phyloP scores from a whole-genome alignment of 2,888 invertebrate genomes.

The Agrilus biguttatus region DNA sequence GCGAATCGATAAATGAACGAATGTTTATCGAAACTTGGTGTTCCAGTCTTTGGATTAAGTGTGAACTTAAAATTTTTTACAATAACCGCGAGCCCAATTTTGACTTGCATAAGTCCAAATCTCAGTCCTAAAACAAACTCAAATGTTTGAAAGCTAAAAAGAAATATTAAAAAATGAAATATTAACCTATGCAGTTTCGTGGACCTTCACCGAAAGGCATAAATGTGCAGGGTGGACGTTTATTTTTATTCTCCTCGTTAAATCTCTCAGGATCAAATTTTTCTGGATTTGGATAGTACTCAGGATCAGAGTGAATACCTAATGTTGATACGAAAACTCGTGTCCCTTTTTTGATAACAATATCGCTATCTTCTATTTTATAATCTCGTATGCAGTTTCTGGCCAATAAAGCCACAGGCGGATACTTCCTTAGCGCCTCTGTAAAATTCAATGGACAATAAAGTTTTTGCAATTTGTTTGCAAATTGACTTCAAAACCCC shows the following conservation, averaged over 20 bases:
- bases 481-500: too few relatives aligned
- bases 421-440: slow-evolving; percentile 24
- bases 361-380: slow-evolving; percentile 8
- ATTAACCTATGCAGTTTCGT: slow-evolving; percentile 3
- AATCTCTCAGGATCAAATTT: background rate
- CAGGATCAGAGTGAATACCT: slow-evolving; percentile 8
- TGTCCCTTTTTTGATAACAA: slow-evolving; percentile 15
- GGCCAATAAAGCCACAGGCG: slow-evolving; percentile 15
- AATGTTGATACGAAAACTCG: slow-evolving; percentile 12
- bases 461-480: background rate
- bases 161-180: background rate
- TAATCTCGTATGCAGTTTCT: slow-evolving; percentile 12
- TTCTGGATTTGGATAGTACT: background rate
- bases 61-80: slow-evolving; percentile 2
- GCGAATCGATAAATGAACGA: too few relatives aligned
- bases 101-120: slow-evolving; percentile 3
- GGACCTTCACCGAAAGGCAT: slow-evolving; percentile 5
- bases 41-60: background rate
- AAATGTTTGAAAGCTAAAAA: background rate
- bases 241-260: slow-evolving; percentile 1
- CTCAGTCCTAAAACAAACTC: slow-evolving; percentile 3
- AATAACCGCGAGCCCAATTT: slow-evolving; percentile 2
- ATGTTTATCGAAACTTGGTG: too few relatives aligned
- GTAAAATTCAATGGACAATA: slow-evolving; percentile 4
- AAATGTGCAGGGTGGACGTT: slow-evolving; percentile 1